These are phyloP conservation scores for Gadopsis marmoratus DNA, from an alignment of 2,797 vertebrate genomes.

Conservation along the genomic window DNA sequence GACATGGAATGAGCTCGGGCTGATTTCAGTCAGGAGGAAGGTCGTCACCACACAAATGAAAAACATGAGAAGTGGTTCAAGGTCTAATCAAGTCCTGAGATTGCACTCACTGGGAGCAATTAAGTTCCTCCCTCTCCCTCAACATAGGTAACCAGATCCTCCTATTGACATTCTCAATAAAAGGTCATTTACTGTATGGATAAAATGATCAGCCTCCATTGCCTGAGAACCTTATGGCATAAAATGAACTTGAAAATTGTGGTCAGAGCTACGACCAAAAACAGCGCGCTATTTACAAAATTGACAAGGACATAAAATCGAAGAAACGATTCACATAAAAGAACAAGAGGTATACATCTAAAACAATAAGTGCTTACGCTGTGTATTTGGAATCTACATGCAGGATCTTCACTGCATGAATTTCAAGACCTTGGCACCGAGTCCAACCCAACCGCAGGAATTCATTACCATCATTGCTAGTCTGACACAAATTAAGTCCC, in stretches of 20 bases:
- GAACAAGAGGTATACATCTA: constrained; percentile 53
- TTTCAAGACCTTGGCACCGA: constrained; percentile 75
- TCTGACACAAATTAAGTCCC: constrained; percentile 86
- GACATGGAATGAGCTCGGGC: constrained; percentile 79
- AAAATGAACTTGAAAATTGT: constrained; percentile 65
- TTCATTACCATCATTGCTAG: constrained; percentile 84
- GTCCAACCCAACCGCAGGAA: constrained; percentile 81
- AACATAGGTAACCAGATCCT: constrained; percentile 85
- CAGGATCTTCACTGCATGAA: constrained; percentile 69
- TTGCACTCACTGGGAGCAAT: constrained; percentile 87
- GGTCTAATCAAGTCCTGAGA: constrained; percentile 87
- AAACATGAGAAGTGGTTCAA: constrained; percentile 88
- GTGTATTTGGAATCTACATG: constrained; percentile 62
- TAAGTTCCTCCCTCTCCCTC: constrained; percentile 82
- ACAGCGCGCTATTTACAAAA: constrained; percentile 56
- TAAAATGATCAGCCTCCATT: constrained; percentile 77
- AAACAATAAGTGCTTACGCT: constrained; percentile 50
- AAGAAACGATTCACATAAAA: constrained; percentile 58
- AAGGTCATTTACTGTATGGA: constrained; percentile 84
- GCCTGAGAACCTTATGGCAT: constrained; percentile 60
- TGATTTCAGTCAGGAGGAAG: constrained; percentile 84
- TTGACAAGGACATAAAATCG: constrained; percentile 66
- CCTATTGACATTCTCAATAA: constrained; percentile 85
- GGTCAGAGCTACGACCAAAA: constrained; percentile 53
- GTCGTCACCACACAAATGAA: constrained; percentile 87